phyloP scores from a whole-genome alignment of 2,888 invertebrate species.

The Glyphotaelius pellucidus region DNA sequence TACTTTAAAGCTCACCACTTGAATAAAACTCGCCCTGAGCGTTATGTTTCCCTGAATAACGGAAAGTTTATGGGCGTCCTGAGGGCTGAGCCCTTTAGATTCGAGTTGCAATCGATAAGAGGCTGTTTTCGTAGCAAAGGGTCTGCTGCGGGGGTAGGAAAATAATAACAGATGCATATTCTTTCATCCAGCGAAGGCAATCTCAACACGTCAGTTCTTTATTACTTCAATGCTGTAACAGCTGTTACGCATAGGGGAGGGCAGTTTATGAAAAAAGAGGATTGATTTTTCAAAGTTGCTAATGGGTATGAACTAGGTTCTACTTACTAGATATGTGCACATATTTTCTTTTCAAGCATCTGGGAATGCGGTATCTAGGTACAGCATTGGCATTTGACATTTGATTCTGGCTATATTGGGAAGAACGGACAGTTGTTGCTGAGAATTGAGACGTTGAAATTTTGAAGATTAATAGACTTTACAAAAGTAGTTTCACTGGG shows the following conservation, averaged over 20 bases:
- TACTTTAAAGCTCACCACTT: constrained; percentile 37
- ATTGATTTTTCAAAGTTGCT: neutral
- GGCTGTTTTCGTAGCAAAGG: constrained; percentile 20
- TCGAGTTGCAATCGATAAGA: constrained; percentile 42
- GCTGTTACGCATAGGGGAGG: neutral
- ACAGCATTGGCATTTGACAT: neutral
- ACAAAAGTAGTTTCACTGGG: too few relatives aligned
- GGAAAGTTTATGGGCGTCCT: constrained; percentile 20
- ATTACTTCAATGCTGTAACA: neutral
- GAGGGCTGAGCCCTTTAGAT: neutral
- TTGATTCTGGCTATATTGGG: too few relatives aligned
- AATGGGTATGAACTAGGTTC: neutral
- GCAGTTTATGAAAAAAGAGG: neutral
- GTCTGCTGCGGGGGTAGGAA: neutral
- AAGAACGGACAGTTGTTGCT: too few relatives aligned
- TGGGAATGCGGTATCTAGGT: too few relatives aligned
- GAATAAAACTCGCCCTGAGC: constrained; percentile 37
- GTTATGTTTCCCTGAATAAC: constrained; percentile 36
- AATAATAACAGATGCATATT: neutral
- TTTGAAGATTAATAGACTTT: too few relatives aligned
- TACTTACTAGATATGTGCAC: neutral
- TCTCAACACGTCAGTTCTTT: neutral
- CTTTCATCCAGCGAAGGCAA: neutral
- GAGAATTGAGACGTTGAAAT: too few relatives aligned
- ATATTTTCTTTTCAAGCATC: too few relatives aligned